Evolutionary conservation across 2,888 invertebrate genomes (phyloP), one percentile per base, ranked within the genome.

Genomic region (Oscheius onirici): DNA sequence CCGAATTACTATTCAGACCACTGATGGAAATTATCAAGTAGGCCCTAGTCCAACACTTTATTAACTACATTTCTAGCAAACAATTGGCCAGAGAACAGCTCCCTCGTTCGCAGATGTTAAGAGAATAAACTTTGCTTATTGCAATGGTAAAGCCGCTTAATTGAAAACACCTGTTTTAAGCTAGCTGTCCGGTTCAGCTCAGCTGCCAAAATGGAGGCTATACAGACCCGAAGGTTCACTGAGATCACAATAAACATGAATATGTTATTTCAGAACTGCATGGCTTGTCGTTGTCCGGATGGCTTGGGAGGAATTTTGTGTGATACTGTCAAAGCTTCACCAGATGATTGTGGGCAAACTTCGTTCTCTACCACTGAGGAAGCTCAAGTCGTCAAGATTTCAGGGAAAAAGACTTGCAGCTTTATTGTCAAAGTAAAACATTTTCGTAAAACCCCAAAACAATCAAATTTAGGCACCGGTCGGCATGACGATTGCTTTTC

Each of bases 61-160:
- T 46, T 13, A 15, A 46, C 8, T 17, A 2, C 13, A 55, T 3
- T 55, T 63, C 28, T 24, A 70, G 69, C 66, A 73, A 17, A 86
- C 86, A 2, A 85, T 86, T 69, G 86, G 86, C 0, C 85, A 86
- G 69, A 74, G 86, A 34, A 54, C 68, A 8, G 77, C 51, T 34
- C 77, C 85, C n/a, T 77, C 84, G 0, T 86, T 86, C 71, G 78
- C 80, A 22, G 86, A 86, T 73, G 77, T 86, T 1, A 86, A 86
- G 57, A 72, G 81, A 65, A 82, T 86, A 46, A 86, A 86, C 63
- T 74, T 80, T 41, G 86, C 85, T 26, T 86, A 86, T 49, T 86
- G 86, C 68, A 79, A 78, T 54, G 71, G 83, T 81, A 71, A 60
- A 60, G 49, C n/a, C 3, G 34, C 6, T 20, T 10, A n/a, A n/a